Evolutionary conservation across 2,888 invertebrate genomes (phyloP).

Genomic region (Linnaemya vulpina): DNA sequence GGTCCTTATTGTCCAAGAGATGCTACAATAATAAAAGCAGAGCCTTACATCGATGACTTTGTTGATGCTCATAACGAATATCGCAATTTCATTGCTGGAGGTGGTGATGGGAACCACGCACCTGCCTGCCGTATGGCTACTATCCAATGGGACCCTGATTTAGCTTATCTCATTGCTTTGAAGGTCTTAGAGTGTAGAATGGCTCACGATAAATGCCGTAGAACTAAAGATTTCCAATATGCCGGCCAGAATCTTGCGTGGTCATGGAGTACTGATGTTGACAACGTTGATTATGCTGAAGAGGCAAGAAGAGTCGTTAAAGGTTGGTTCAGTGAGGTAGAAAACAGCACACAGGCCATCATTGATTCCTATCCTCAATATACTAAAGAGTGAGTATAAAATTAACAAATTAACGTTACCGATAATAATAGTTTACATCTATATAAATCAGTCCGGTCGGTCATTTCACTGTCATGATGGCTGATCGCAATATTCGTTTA

Average conservation of each 20-base stretch:
- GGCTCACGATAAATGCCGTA: constrained; percentile 77
- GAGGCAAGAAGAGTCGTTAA: constrained; percentile 8
- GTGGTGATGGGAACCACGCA: not conserved
- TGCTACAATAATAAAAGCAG: not conserved
- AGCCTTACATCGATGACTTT: not conserved
- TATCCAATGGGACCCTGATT: constrained; percentile 77
- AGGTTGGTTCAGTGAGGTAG: not conserved
- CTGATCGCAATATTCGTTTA: constrained; percentile 78
- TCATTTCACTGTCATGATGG: constrained; percentile 79
- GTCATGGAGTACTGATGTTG: not conserved
- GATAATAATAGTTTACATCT: not conserved
- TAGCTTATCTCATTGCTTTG: constrained; percentile 76
- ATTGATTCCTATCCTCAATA: constrained; percentile 1
- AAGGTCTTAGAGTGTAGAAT: constrained; percentile 76
- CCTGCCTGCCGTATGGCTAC: constrained; percentile 78
- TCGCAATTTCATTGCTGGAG: constrained; percentile 58
- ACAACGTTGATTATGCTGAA: not conserved
- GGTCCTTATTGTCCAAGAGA: not conserved
- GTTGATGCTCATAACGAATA: constrained; percentile 44
- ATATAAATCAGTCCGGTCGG: constrained; percentile 73
- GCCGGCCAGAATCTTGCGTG: constrained; percentile 78
- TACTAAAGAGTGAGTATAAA: not conserved
- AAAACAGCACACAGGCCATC: not conserved
- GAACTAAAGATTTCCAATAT: constrained; percentile 74
- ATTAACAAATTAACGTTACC: constrained; percentile 36